Base-by-base conservation (phyloP, 2,888 invertebrate genomes). In the Venusia cambrica region DNA sequence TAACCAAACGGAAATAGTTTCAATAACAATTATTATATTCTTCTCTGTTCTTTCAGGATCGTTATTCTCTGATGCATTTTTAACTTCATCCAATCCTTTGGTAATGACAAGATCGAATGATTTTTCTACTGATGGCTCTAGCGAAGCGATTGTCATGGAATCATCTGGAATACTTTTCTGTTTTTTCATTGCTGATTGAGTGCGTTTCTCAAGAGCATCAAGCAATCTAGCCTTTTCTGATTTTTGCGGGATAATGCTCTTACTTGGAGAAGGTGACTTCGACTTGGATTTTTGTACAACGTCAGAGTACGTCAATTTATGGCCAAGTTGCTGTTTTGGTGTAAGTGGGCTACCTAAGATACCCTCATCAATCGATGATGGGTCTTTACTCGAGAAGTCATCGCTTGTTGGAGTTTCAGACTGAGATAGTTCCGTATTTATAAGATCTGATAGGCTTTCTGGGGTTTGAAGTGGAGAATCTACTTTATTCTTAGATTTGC, bases 1-100 rank as follows among this genome's bases (percentile, higher is more conserved):
- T 20, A 96, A 69, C 94, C 95, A 95, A 5, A 92, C 92, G 0
- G 94, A 94, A 19, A 96, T 92, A 0, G 92, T 93, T 71, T 95
- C 94, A 24, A 95, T 92, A 0, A 94, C 90, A 9, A 92, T 91
- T 4, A 94, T 89, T 5, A 95, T 88, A 19, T 90, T 92, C 52
- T 90, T 91, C 68, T 94, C 93, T 18, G 92, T 89, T 5, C 89
- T 73, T 0, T 78, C 70, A 2, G 88, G 77, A 62, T 93, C 89
- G 17, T 89, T 87, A 41, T 69, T 77, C 26, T 89, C 78, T 5
- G 93, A 79, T 1, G 93, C 92, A 34, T 83, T 76, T 53, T 88
- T 88, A 3, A 93, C 62, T 32, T 87, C 81, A 24, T 84, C 71
- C 34, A 93, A 61, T 62, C 91, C 89, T 28, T 90, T 88, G 36